Percentiles rank a stretch among this genome's conserved stretches.
phyloP scores from a whole-genome alignment of 1,140 invertebrate species.

The Diorhabda carinulata region DNA sequence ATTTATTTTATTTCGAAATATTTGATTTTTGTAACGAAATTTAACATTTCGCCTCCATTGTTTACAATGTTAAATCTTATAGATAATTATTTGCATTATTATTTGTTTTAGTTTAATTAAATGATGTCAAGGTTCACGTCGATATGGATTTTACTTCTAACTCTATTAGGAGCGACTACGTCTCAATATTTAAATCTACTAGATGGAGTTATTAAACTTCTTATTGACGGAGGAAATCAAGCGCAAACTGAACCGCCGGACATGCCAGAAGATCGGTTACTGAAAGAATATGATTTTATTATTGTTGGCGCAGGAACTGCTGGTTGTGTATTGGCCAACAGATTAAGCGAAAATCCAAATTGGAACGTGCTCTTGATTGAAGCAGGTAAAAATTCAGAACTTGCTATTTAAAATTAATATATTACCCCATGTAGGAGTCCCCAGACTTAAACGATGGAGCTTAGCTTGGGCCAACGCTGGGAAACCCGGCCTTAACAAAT shows the following conservation, averaged over 20 bases:
- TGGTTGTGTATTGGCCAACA: slow-evolving; percentile 61
- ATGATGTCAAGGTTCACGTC: background rate
- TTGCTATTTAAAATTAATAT: too few relatives aligned
- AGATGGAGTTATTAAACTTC: slow-evolving; percentile 37
- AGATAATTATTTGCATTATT: too few relatives aligned
- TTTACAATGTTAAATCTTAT: too few relatives aligned
- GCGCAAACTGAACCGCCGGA: slow-evolving; percentile 33
- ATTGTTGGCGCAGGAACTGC: slow-evolving; percentile 60
- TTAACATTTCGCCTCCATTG: too few relatives aligned
- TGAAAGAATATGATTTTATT: slow-evolving; percentile 56
- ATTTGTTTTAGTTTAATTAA: background rate
- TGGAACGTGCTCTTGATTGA: slow-evolving; percentile 59
- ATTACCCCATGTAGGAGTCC: too few relatives aligned
- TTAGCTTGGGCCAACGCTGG: too few relatives aligned
- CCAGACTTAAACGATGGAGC: too few relatives aligned
- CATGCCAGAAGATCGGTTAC: slow-evolving; percentile 38
- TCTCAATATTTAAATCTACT: slow-evolving; percentile 19
- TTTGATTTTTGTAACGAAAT: too few relatives aligned
- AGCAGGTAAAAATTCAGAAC: slow-evolving; percentile 47
- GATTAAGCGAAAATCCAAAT: slow-evolving; percentile 52
- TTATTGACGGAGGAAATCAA: slow-evolving; percentile 36
- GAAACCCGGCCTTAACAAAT: too few relatives aligned
- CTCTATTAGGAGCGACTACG: background rate
- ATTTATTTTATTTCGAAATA: too few relatives aligned
- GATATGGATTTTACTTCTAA: background rate